Base-by-base conservation (phyloP, 2,888 invertebrate species). In the Drosophila vallismaia region DNA sequence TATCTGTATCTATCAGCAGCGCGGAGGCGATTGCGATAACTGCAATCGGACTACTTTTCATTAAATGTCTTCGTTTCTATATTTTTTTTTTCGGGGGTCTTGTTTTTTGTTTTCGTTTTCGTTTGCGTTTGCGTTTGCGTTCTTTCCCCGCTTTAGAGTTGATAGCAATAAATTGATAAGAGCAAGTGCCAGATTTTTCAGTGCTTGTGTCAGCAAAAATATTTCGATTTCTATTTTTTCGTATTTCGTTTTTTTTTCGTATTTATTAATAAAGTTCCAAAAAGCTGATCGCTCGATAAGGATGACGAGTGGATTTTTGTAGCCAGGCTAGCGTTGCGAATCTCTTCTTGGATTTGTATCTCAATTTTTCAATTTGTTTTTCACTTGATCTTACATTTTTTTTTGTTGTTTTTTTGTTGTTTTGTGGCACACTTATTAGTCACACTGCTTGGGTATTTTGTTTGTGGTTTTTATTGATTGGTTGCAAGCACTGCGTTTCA, bases 121-220 rank as follows among this genome's bases (percentile, higher is more conserved):
- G 28, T 42, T 14, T 19, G 31, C 46, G 46, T 26, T 53, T 26
- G 9, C 5, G 28, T 28, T 28, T 28, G 4, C 6, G 28, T 38
- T 12, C 26, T 36, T 38, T 58, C 7, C 46, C 40, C 8, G 40
- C 28, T 36, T 33, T 42, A 50, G 52, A 50, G 52, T 80, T 86
- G 80, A 82, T 82, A 87, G 81, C 88, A 87, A 87, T 82, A 82
- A 82, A 82, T 52, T 82, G 88, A 82, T 87, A 82, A 87, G 83
- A 63, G 54, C 29, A 81, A 81, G 75, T 85, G 82, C 79, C 81
- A 81, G 75, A 69, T 76, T 69, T 69, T 59, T 69, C 28, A 26
- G 51, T 14, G 60, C 36, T 42, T 66, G 51, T 59, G 71, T 48
- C 71, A 71, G 71, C 71, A 40, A 26, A 14, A 10, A 2, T 7